Percentiles rank a stretch among this genome's conserved stretches.
phyloP scores from a whole-genome alignment of 2,797 vertebrate genomes.

The Myiothlypis coronata region DNA sequence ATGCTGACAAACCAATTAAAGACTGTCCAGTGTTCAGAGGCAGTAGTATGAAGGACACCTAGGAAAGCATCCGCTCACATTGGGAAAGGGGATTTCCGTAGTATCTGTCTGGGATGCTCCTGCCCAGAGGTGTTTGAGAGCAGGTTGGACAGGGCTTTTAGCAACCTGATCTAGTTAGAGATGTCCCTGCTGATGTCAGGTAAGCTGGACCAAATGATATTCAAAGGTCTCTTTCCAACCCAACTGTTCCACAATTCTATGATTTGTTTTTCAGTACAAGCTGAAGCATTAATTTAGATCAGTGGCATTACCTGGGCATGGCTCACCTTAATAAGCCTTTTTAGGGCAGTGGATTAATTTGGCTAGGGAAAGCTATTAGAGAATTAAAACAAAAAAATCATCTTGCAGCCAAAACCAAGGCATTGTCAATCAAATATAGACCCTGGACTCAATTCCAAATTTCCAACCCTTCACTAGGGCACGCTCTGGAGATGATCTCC shows the following conservation, averaged over 20 bases:
- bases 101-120: neutral
- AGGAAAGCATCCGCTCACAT: neutral
- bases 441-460: neutral
- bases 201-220: neutral
- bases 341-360: neutral
- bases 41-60: neutral
- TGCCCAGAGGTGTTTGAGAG: neutral
- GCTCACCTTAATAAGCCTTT: neutral
- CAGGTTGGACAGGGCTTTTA: neutral
- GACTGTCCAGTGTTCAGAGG: neutral
- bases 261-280: neutral
- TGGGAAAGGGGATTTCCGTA: neutral
- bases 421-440: neutral
- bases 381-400: neutral
- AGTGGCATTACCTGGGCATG: neutral
- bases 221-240: neutral
- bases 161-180: neutral
- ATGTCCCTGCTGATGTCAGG: neutral
- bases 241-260: neutral
- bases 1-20: neutral
- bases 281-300: neutral
- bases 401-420: neutral
- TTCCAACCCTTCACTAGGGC: neutral
- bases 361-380: neutral
- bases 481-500: neutral